Evolutionary conservation across 2,797 vertebrate species (phyloP), one percentile per base, ranked within the genome.

Genomic region (Pelochelys cantorii): DNA sequence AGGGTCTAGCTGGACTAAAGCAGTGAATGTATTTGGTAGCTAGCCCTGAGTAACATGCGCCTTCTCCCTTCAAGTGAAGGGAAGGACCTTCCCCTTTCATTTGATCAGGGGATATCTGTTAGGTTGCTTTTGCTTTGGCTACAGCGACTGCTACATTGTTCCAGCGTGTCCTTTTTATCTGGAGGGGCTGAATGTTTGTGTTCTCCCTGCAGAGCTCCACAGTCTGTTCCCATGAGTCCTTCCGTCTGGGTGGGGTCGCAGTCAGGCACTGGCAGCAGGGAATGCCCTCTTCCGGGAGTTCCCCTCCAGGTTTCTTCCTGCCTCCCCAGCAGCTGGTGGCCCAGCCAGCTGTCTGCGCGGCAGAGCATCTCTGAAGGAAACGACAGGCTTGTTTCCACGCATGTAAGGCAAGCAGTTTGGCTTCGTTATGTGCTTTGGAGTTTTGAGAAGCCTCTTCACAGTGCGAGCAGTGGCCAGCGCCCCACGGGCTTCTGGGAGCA

Each of bases 121-220:
- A 37, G 71, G 29, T 88, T 91, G 89, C 74, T 68, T 42, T 87
- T 83, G 60, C 80, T 90, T 93, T 92, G 48, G 48, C 81, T 86
- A 87, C 74, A 86, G 15, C 81, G 86, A 83, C 14, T 89, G 57
- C 42, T 75, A 25, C 78, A 60, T 82, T 83, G 12, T 60, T 88
- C 27, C 20, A 53, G 65, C 62, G 84, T 9, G 4, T 53, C 52
- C 86, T 85, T 34, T 68, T 34, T 34, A n/a, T 68, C 65, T 87
- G 74, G 34, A 94, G 81, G 81, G 81, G 77, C 54, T 88, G 5
- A 93, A 57, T 54, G 48, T 17, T 86, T 82, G 37, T 57, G 37
- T 42, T 37, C 37, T 48, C 48, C 31, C 11, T 75, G 71, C 37
- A 7, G 25, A 75, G 37, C 5, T 75, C 71, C 37, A 13, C 13